Evolutionary conservation across 2,113 vertebrate species (phyloP), one percentile per base, ranked within the genome.

Genomic region (Chaetura pelagica): DNA sequence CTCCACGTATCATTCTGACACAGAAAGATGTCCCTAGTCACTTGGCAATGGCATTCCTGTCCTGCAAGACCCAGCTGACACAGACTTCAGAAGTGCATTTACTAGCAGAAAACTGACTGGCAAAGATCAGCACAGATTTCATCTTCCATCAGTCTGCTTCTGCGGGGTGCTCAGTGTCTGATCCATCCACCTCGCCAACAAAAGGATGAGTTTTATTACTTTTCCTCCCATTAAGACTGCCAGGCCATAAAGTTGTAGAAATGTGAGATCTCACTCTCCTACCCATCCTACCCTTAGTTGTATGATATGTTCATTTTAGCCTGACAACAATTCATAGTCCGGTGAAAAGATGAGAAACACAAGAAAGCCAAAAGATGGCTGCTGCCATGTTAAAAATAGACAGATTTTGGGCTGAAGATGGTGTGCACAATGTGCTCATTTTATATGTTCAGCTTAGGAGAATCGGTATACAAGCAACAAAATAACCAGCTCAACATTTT

Each of bases 1-100:
- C 72, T 80, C 78, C 49, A 62, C 79, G 93, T 46, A 78, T 51
- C 82, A 88, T 81, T 77, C 72, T 88, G 85, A 87, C 77, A 82
- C 26, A 46, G 42, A 49, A 86, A 86, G 44, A 68, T 66, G 81
- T 91, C 72, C 55, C 71, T 18, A 29, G 44, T 24, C 4, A 4
- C 51, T 73, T 16, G 55, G 29, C 4, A 1, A 59, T 38, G 44
- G 44, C 44, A 87, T 57, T 92, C 83, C 35, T 72, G 23, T 72
- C 85, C 76, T 66, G 52, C 29, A 79, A 87, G 46, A 76, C n/a
- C 20, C 74, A 75, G 55, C 30, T 81, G 83, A 88, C 51, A 85
- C 49, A 49, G 46, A 17, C 34, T 68, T 77, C 44, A 51, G 58
- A 92, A 87, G n/a, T 51, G 48, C 67, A 67, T 87, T 92, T 96